phyloP scores from a whole-genome alignment of 2,888 invertebrate genomes.

The Callyntrura sp. region DNA sequence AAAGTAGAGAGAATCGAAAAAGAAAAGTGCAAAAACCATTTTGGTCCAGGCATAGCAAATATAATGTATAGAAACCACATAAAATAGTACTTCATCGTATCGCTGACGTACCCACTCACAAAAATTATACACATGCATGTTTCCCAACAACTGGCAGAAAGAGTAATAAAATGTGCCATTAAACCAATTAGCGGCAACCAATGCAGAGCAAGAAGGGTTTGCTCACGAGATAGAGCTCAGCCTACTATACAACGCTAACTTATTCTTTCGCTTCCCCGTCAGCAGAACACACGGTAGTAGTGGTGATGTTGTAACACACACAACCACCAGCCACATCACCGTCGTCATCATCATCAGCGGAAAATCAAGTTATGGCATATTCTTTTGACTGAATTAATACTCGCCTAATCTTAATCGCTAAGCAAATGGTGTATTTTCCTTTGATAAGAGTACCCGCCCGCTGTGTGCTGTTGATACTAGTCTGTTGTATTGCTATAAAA shows the following conservation, averaged over 20 bases:
- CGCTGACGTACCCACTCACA: not conserved
- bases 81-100: too few relatives aligned
- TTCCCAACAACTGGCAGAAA: constrained; percentile 48
- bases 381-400: constrained; percentile 65
- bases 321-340: not conserved
- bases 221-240: constrained; percentile 54
- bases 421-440: constrained; percentile 72
- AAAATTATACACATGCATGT: not conserved
- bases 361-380: constrained; percentile 72
- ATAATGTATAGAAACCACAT: too few relatives aligned
- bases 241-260: constrained; percentile 51
- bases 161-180: constrained; percentile 68
- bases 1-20: not conserved
- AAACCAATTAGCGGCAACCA: constrained; percentile 78
- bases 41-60: constrained; percentile 19
- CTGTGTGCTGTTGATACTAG: constrained; percentile 63
- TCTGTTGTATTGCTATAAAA: not conserved
- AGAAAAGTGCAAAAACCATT: constrained; percentile 53
- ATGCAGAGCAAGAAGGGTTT: constrained; percentile 66
- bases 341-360: not conserved
- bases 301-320: too few relatives aligned
- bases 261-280: constrained; percentile 48
- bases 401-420: constrained; percentile 73
- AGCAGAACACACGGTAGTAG: too few relatives aligned
- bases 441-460: constrained; percentile 72